Base-by-base conservation (phyloP, 2,888 invertebrate genomes). In the Chouioia cunea region DNA sequence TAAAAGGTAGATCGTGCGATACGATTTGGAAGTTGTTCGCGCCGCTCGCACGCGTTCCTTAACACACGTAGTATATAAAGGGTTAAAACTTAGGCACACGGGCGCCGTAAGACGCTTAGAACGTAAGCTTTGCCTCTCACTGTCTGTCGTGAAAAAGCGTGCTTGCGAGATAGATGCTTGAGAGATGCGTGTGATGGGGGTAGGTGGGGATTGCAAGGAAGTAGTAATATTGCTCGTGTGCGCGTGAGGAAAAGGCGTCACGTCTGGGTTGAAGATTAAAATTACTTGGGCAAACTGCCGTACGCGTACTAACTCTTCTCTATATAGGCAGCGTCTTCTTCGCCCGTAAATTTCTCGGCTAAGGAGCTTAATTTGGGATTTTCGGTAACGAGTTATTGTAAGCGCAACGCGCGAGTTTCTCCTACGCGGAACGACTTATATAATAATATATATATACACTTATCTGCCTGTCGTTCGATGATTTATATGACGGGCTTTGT, bases 341-440 rank as follows among this genome's bases (percentile, higher is more conserved):
- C 52, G 20, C 18, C 52, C 73, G 70, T 73, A 73, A 73, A 73
- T 73, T 73, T 73, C 69, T 56, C 68, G 68, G 65, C 68, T 85
- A 85, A 85, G 85, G 76, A 84, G 85, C 85, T 85, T 85, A 85
- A 84, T 85, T 84, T 82, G 80, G 83, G 83, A 83, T 85, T 83
- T 83, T 83, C 83, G 79, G 81, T 84, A 85, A 85, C 83, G 82
- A 85, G 83, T 84, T 84, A 83, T 82, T 82, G 82, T 78, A 78
- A 81, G 79, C 78, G 77, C 76, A 75, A 77, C 79, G 70, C 70
- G 57, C 47, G 65, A 36, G 36, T 36, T 62, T 69, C 58, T 58
- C 71, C 20, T 16, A 22, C 46, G 47, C 18, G 15, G 23, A 27
- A 36, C 36, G 36, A 36, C 36, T 36, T 36, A 36, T n/a, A n/a